These are phyloP conservation scores for Acleris emargana DNA, from an alignment of 2,888 invertebrate genomes.

Conservation along the genomic window DNA sequence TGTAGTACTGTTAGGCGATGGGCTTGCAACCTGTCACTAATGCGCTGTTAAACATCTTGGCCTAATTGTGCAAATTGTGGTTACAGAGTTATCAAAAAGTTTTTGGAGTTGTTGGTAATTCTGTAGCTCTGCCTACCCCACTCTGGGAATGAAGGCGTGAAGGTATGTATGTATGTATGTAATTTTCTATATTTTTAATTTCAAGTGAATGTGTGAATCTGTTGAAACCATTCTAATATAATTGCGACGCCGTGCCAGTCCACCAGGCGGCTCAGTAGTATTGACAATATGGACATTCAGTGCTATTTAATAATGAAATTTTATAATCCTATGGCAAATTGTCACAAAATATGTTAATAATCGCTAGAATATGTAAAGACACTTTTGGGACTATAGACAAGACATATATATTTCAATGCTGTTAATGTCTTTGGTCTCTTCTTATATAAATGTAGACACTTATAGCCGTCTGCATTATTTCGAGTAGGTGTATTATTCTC, in stretches of 20 bases:
- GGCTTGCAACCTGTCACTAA: no score
- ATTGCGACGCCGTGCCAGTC: conserved; percentile 52
- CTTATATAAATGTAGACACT: conserved; percentile 35
- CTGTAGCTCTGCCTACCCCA: no score
- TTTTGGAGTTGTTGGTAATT: no score
- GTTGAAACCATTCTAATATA: conserved; percentile 54
- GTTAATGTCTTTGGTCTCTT: conserved; percentile 36
- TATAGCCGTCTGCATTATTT: conserved; percentile 36
- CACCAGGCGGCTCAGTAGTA: conserved; percentile 68
- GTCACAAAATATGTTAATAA: conserved; percentile 63
- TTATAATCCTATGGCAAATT: conserved; percentile 63
- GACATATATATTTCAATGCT: conserved; percentile 33
- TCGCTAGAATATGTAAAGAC: conserved; percentile 56
- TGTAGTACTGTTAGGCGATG: no score
- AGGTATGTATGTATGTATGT: no score
- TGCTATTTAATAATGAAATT: conserved; percentile 64
- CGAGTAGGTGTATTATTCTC: conserved; percentile 35
- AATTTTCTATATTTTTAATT: conserved; percentile 2
- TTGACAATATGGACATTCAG: conserved; percentile 78
- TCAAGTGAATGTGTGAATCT: conserved; percentile 49
- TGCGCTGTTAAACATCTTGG: no score
- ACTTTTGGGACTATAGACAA: conserved; percentile 36
- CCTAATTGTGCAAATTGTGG: no score
- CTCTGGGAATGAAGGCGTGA: no score
- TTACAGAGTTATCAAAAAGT: no score